Evolutionary conservation across 2,888 invertebrate species (phyloP).

Genomic region (Dolomedes plantarius): DNA sequence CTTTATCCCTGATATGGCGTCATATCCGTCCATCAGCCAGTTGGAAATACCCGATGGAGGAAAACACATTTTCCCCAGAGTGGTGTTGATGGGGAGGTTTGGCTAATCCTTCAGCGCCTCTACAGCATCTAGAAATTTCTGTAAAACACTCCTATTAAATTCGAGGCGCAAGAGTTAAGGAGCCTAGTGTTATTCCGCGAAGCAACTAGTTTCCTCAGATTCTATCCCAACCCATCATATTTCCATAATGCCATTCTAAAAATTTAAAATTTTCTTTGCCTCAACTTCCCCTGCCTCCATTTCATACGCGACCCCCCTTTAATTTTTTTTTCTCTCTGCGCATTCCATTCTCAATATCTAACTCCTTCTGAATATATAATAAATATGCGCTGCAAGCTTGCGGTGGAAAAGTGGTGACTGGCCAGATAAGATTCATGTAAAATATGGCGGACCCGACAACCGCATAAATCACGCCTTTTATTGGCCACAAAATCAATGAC

Average conservation of each 20-base stretch:
- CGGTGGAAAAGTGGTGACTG: conserved; percentile 53
- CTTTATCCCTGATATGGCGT: no score
- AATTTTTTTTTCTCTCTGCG: background rate
- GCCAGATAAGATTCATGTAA: conserved; percentile 72
- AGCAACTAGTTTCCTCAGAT: background rate
- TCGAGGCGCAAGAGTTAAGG: no score
- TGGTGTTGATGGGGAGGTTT: no score
- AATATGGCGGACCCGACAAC: conserved; percentile 71
- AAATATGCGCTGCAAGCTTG: conserved; percentile 45
- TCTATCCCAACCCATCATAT: background rate
- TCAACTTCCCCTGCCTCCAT: background rate
- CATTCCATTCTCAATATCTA: conserved; percentile 50
- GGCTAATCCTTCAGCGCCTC: no score
- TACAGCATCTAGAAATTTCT: no score
- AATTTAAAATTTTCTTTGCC: conserved; percentile 19
- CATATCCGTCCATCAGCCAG: no score
- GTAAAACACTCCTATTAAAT: no score
- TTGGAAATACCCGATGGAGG: no score
- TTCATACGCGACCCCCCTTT: background rate
- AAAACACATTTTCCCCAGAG: no score
- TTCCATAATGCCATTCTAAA: background rate
- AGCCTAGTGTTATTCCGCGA: no score
- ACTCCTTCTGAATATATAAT: conserved; percentile 69
- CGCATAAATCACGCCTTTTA: conserved; percentile 70
- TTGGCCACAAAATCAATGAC: conserved; percentile 72